phyloP scores from a whole-genome alignment of 1,140 invertebrate species.

The Neodiprion pinetum region DNA sequence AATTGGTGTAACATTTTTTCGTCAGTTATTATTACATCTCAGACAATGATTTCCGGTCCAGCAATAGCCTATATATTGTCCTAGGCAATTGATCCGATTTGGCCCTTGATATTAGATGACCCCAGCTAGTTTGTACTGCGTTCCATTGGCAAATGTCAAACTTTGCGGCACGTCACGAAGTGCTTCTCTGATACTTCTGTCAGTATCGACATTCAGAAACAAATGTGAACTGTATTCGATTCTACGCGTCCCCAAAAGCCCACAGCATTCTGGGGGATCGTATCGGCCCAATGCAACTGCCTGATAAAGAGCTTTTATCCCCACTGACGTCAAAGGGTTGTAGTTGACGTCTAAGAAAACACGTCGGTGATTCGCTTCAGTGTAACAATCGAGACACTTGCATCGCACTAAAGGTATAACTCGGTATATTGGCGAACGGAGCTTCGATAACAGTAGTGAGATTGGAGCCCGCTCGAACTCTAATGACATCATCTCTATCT shows the following conservation, averaged over 20 bases:
- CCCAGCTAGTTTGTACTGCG: neutral
- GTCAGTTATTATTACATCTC: neutral
- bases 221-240: neutral
- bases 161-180: constrained; percentile 1
- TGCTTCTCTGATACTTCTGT: neutral
- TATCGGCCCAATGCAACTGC: too few species aligned
- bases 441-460: neutral
- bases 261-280: too few species aligned
- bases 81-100: neutral
- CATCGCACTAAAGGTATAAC: neutral
- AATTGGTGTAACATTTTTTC: neutral
- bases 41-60: neutral
- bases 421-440: neutral
- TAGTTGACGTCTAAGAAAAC: neutral
- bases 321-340: neutral
- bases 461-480: neutral
- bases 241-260: too few species aligned
- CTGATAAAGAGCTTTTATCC: neutral
- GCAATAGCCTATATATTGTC: neutral
- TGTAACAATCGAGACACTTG: neutral
- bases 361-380: neutral
- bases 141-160: neutral
- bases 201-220: neutral
- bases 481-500: neutral
- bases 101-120: neutral